These are phyloP conservation scores for Rousettus leschenaultii DNA, from an alignment of 2,113 vertebrate species.

Conservation along the genomic window DNA sequence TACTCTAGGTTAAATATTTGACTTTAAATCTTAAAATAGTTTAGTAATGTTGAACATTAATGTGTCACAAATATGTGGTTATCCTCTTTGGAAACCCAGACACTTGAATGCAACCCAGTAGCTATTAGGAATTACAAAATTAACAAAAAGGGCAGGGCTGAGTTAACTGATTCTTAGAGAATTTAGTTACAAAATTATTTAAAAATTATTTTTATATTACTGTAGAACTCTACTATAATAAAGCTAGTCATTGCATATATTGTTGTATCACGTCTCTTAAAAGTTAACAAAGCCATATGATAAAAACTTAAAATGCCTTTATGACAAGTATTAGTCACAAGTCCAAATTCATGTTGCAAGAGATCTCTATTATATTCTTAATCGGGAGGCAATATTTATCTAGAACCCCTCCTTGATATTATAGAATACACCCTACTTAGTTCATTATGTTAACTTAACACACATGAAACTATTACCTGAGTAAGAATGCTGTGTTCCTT, in stretches of 20 bases:
- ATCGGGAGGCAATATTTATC: not conserved
- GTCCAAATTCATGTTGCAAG: not conserved
- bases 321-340: not conserved
- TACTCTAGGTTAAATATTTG: not conserved
- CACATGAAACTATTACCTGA: conserved; percentile 78
- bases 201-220: not conserved
- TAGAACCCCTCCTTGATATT: not conserved
- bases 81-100: not conserved
- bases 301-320: not conserved
- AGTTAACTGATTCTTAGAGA: not conserved
- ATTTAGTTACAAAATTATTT: not conserved
- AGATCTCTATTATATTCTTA: not conserved
- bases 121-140: not conserved
- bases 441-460: not conserved
- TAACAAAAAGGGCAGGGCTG: not conserved
- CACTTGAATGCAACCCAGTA: not conserved
- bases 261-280: not conserved
- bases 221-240: not conserved
- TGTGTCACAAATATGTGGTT: not conserved
- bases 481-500: conserved; percentile 94
- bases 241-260: not conserved
- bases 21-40: not conserved
- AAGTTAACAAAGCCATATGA: not conserved
- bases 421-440: not conserved
- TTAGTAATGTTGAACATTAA: not conserved